Base-by-base conservation (phyloP, 2,113 vertebrate genomes). In the Gymnocephalus cernua region DNA sequence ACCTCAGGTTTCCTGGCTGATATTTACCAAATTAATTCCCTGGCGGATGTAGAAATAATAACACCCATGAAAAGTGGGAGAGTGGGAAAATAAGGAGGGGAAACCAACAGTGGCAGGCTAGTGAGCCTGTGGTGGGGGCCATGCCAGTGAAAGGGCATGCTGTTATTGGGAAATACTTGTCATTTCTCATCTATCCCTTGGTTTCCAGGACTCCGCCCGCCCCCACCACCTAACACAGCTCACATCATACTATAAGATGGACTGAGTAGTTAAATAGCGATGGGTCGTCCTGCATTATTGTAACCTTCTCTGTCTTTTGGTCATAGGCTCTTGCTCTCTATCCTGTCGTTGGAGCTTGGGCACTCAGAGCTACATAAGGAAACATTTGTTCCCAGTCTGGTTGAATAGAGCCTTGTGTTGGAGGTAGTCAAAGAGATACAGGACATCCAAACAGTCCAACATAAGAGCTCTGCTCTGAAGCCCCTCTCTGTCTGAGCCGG, bases 381-480 rank as follows among this genome's bases (percentile, higher is more conserved):
- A 96, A 91, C 96, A 90, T 97, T 98, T 98, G 97, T 98, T 97
- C 96, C 94, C 92, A 78, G 89, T 85, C 88, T 91, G 93, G 93
- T 94, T 98, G 96, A 97, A 97, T 97, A 89, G 96, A 93, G 96
- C 96, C 96, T 96, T 97, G 96, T 98, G 95, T 95, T 75, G 93
- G 93, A 95, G 93, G 95, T 95, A 88, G 95, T 91, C 89, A 92
- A 90, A 95, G 93, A 95, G 92, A 91, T 93, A 92, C 88, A 94
- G 91, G 95, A 95, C 96, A 96, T 95, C 91, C 92, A 94, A 96
- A 96, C 96, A 95, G 92, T 88, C 78, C 82, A 90, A 84, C 85
- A 94, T 91, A 59, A 94, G 88, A 18, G 93, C 91, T 85, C 87
- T 78, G 90, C 93, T 89, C 93, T 91, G 93, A 93, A 94, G 91